Conservation (phyloP, 2,888 invertebrate genomes). For the Busseola fusca region DNA sequence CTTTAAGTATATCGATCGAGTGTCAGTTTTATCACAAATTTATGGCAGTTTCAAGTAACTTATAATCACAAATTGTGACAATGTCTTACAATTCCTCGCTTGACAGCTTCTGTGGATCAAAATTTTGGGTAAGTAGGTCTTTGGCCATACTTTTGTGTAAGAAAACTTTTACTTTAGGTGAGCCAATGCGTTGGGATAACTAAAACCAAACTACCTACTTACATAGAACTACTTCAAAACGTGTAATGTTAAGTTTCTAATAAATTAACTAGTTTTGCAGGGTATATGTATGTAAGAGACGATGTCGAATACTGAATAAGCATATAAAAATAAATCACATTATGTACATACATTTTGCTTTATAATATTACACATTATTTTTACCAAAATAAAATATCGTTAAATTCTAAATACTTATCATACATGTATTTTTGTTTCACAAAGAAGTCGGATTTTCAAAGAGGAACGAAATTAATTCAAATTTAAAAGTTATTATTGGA, state of each 20-base stretch:
- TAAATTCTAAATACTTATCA: background rate
- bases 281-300: constrained; percentile 17
- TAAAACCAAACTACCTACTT: constrained; percentile 16
- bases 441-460: background rate
- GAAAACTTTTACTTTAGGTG: background rate
- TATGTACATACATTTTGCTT: constrained; percentile 1
- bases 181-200: background rate
- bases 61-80: constrained; percentile 78
- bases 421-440: background rate
- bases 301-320: constrained; percentile 42
- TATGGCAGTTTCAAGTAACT: constrained; percentile 68
- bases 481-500: background rate
- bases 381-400: background rate
- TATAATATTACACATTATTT: background rate
- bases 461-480: background rate
- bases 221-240: constrained; percentile 20
- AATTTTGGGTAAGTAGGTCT: constrained; percentile 93
- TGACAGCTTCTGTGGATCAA: constrained; percentile 93
- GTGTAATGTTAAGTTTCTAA: constrained; percentile 33
- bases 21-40: constrained; percentile 57
- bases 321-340: constrained; percentile 3
- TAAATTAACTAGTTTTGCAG: constrained; percentile 50
- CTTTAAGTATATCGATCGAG: constrained; percentile 33
- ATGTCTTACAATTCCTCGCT: constrained; percentile 89
- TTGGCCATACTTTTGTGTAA: constrained; percentile 12